Base-by-base conservation (phyloP, 35 echinoderm and acorn worm genomes). In the Eucidaris tribuloides region DNA sequence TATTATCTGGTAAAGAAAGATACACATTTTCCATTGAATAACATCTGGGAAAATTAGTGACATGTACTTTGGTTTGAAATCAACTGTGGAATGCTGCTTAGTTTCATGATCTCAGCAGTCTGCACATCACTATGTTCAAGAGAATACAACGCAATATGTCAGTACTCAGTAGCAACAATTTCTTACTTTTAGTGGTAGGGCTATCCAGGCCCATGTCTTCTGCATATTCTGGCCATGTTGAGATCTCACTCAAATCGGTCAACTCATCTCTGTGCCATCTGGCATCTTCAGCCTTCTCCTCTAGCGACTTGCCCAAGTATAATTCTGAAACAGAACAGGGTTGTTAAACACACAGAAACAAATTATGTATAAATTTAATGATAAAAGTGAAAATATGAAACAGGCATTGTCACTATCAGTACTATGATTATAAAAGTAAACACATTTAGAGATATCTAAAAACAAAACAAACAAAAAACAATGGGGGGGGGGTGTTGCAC, bases 161-260 rank as follows among this genome's bases (percentile, higher is more conserved):
- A n/a, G n/a, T n/a, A n/a, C n/a, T n/a, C n/a, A n/a, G n/a, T n/a
- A n/a, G n/a, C n/a, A n/a, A n/a, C n/a, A n/a, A n/a, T n/a, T n/a
- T n/a, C 80, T 76, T 62, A 91, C 89, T 86, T 65, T 85, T 91
- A n/a, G 58, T 77, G 24, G 27, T 60, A n/a, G 42, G 68, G 29
- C 31, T 40, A 19, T 65, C 46, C 3, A 91, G 44, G 49, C 84
- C 89, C 45, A 62, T 55, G 46, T 78, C 80, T 4, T 85, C 82
- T 74, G 89, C 89, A 41, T 91, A 91, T 7, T 91, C 76, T 33
- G 89, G 89, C 89, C 89, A 91, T 9, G 89, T 86, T 19, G 74
- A 33, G 22, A 91, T 39, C 1, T 91, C 89, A 39, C 64, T 79
- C 13, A 91, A 28, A 18, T 76, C 84, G 42, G 40, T 62, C 19